Evolutionary conservation across 2,113 vertebrate species (phyloP), one percentile per base, ranked within the genome.

Genomic region (Spea bombifrons): DNA sequence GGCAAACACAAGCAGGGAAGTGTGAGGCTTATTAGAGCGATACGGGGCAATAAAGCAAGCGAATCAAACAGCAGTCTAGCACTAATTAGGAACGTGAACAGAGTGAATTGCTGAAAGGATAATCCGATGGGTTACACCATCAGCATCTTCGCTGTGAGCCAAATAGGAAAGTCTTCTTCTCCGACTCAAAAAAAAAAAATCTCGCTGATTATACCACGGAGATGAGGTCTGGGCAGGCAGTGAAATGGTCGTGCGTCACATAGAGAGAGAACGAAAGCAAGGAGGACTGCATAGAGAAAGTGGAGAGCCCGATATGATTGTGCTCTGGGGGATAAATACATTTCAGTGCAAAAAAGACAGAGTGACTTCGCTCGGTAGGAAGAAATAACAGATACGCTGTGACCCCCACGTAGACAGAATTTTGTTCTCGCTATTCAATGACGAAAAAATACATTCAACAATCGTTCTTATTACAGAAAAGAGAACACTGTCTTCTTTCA

Each of bases 21-120:
- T 74, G 78, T 61, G 78, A 80, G 78, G 68, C 71, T 80, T 80
- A 80, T 80, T 80, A 80, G 71, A 80, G 71, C 78, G 65, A 80
- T 71, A 73, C 71, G 44, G 74, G 71, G 50, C 71, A 80, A 73
- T 80, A 80, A 80, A 80, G 71, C 53, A 73, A 73, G 71, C 53
- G 50, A 80, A 80, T 80, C 78, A 80, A 80, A 80, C 78, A 80
- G 78, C 78, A 50, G 71, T 80, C 64, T 59, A 80, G 78, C 78
- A 68, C 71, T 80, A 80, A 80, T 80, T 80, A 80, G 78, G 78
- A 68, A 80, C 52, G 71, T 66, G 68, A 52, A 66, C 71, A 47
- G 7, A 53, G 64, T 50, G 78, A 80, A 80, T 72, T 73, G 77
- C 77, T 80, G 78, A 80, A 80, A 64, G 78, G 64, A 80, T 80